Evolutionary conservation across 2,888 invertebrate species (phyloP).

Genomic region (Portevinia maculata): DNA sequence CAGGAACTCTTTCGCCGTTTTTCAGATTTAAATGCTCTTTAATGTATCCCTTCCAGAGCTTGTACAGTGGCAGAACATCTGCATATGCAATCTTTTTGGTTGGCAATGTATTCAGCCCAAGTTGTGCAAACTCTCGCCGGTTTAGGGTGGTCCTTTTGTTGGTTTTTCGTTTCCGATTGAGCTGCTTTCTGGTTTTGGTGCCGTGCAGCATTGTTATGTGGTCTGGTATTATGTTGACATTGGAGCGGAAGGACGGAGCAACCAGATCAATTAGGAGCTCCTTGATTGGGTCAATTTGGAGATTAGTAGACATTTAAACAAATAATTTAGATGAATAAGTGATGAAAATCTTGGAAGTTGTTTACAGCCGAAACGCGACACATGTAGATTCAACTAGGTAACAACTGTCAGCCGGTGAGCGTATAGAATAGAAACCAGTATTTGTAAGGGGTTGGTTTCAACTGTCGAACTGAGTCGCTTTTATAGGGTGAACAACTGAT

Average conservation of each 20-base stretch:
- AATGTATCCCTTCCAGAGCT: slow-evolving; percentile 90
- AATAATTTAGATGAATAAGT: not conserved
- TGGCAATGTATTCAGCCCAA: slow-evolving; percentile 87
- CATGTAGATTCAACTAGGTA: slow-evolving; percentile 17
- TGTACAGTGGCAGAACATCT: slow-evolving; percentile 86
- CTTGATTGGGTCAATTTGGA: slow-evolving; percentile 74
- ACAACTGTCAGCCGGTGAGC: slow-evolving; percentile 31
- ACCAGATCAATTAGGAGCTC: slow-evolving; percentile 79
- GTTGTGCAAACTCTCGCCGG: slow-evolving; percentile 85
- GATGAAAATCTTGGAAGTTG: not conserved
- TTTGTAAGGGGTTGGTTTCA: not conserved
- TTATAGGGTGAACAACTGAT: not conserved
- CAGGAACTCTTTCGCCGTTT: slow-evolving; percentile 83
- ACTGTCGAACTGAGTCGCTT: too few species aligned
- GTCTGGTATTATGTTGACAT: slow-evolving; percentile 79
- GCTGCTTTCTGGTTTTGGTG: slow-evolving; percentile 81
- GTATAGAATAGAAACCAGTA: slow-evolving; percentile 9
- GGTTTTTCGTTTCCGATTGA: slow-evolving; percentile 80
- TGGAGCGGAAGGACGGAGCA: slow-evolving; percentile 76
- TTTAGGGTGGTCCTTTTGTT: slow-evolving; percentile 84
- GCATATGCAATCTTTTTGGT: slow-evolving; percentile 86
- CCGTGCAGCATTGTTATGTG: slow-evolving; percentile 81
- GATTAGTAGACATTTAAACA: slow-evolving; percentile 46
- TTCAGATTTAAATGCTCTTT: slow-evolving; percentile 85
- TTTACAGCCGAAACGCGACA: slow-evolving; percentile 10